A percentile compares a stretch with the other conserved stretches of the same genome.
phyloP scores from a whole-genome alignment of 2,888 invertebrate species.

The Acrobasis consociella region DNA sequence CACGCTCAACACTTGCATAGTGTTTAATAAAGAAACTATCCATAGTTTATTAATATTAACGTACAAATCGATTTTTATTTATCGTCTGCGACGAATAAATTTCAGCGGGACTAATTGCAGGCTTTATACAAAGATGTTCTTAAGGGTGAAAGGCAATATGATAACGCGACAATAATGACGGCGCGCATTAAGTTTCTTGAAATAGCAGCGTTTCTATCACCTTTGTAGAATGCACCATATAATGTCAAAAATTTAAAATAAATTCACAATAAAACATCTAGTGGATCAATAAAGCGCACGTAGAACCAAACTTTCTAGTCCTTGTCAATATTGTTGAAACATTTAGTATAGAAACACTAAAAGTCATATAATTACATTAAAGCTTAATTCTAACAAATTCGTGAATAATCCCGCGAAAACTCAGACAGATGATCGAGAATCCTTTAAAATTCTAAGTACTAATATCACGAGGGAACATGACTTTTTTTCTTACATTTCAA shows the following conservation, averaged over 20 bases:
- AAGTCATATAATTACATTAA: slow-evolving; percentile 53
- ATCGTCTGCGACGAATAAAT: neutral
- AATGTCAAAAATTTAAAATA: neutral
- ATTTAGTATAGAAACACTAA: slow-evolving; percentile 25
- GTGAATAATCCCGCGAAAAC: slow-evolving; percentile 60
- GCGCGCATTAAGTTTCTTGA: no score
- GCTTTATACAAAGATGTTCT: no score
- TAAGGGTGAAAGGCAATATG: no score
- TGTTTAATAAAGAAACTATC: slow-evolving; percentile 36
- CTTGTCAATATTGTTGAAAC: slow-evolving; percentile 19
- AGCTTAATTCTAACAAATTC: slow-evolving; percentile 73
- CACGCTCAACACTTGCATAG: slow-evolving; percentile 33
- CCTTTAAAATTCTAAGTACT: slow-evolving; percentile 62
- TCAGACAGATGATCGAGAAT: slow-evolving; percentile 48
- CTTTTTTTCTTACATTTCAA: slow-evolving; percentile 42
- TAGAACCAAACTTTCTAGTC: neutral
- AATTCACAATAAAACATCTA: neutral
- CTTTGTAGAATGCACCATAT: neutral
- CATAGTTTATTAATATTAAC: slow-evolving; percentile 24
- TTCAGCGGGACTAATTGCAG: slow-evolving; percentile 7
- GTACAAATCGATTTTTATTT: slow-evolving; percentile 36
- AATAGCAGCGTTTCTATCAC: no score
- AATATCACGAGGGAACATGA: slow-evolving; percentile 73
- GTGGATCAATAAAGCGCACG: neutral
- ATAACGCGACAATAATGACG: no score